These are phyloP conservation scores for Callaeas wilsoni DNA, from an alignment of 2,113 vertebrate species.

Conservation along the genomic window DNA sequence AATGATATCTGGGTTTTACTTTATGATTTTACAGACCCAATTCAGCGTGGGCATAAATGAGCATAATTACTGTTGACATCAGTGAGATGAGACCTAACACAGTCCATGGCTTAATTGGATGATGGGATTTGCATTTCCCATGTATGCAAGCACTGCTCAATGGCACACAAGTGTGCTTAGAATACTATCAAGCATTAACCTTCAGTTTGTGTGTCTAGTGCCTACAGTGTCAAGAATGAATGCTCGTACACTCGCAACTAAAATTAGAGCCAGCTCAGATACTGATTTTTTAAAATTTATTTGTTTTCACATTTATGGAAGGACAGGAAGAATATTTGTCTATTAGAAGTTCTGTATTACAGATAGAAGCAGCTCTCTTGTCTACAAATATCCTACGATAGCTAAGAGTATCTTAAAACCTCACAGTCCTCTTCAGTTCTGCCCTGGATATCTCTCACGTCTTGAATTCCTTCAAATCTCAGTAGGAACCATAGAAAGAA, in stretches of 20 bases:
- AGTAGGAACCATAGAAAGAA: not conserved
- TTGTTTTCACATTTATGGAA: not conserved
- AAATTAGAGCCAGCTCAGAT: not conserved
- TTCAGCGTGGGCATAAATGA: not conserved
- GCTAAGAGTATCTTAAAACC: not conserved
- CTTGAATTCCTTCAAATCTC: not conserved
- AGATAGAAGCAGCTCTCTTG: not conserved
- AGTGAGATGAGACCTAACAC: not conserved
- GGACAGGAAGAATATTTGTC: not conserved
- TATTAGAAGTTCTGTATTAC: not conserved
- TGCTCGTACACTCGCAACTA: not conserved
- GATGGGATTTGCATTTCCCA: not conserved
- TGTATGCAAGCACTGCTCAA: not conserved
- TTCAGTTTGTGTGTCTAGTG: not conserved
- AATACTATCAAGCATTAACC: not conserved
- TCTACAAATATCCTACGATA: not conserved
- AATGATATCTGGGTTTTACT: not conserved
- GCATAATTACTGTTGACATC: not conserved
- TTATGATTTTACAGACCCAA: not conserved
- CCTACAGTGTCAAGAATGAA: not conserved
- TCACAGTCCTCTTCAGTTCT: not conserved
- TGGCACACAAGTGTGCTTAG: conserved; percentile 7
- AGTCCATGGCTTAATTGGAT: not conserved
- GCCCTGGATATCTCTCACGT: not conserved
- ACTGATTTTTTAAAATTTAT: not conserved